Evolutionary conservation across 2,113 vertebrate species (phyloP), one percentile per base, ranked within the genome.

Genomic region (Salvelinus sp.): DNA sequence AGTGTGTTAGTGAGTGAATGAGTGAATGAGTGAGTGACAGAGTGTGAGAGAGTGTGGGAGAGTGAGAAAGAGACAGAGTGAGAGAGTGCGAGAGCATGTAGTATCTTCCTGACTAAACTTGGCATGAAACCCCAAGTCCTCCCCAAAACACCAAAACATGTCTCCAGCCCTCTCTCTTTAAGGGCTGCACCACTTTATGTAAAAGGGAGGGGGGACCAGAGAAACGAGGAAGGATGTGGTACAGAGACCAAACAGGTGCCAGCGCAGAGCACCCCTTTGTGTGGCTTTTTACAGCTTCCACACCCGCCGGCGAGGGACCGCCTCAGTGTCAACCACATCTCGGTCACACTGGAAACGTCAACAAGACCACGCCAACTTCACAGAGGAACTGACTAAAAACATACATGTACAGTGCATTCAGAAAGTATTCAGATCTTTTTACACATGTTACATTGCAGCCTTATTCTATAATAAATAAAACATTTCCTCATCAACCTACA

Each of bases 211-310:
- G 74, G 63, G 30, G 75, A 73, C 74, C 71, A 74, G 64, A 75
- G 75, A 78, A 80, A 72, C n/a, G 50, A 30, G 30, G 66, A 72
- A 90, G 89, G 91, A 92, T 92, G 91, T 86, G 87, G 90, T 81
- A 72, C 10, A 57, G 72, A 82, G 82, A 77, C 76, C 79, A 79
- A 86, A 86, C 82, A 79, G 73, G 69, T 83, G 79, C 81, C 73
- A 71, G 71, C 14, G n/a, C 70, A 67, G 70, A 72, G 78, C 76
- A 77, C 66, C 64, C 18, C 77, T 85, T 78, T 82, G 82, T 85
- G 85, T 82, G 80, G 83, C 74, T 86, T 76, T 82, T 86, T 83
- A 84, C 70, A 16, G 82, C 86, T 91, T 92, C 90, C 89, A 82
- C 79, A 80, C 76, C 27, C 27, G 5, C 28, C 4, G 50, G 27